Evolutionary conservation across 2,113 vertebrate species (phyloP), one percentile per base, ranked within the genome.

Genomic region (Podilymbus podiceps): DNA sequence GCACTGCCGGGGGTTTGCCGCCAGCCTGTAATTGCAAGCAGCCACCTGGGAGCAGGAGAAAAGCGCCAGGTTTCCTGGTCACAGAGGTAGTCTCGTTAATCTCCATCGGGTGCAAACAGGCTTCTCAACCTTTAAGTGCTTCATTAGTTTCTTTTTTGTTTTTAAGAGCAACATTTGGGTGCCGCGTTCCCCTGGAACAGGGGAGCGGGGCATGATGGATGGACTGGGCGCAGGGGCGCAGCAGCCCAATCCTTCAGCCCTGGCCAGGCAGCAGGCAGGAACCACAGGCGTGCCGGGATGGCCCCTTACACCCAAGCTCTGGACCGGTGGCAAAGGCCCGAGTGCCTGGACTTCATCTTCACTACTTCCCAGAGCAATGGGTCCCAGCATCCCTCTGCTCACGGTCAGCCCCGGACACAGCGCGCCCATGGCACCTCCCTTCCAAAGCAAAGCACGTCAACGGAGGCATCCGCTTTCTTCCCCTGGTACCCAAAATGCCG

Each of bases 91-190:
- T 46, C 56, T 80, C 78, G 2, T 94, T 93, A 83, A 21, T 96
- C 95, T 97, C 93, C 85, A 82, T 79, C 90, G 81, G 64, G 59
- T 86, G 73, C 91, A 93, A 77, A 94, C 19, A 56, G 90, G 72
- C 60, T 72, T 87, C 77, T 97, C 90, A 90, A 89, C 94, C 88
- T 97, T 96, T 93, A 96, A 88, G 77, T 5, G 30, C 49, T 93
- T 96, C 92, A 97, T 96, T 95, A 75, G 89, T 81, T 98, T 89
- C 84, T 69, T 69, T 88, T 96, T 94, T 69, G 75, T 71, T 95
- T 93, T 68, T 62, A 75, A 78, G 89, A 84, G 46, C 79, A 85
- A 73, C 56, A 11, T 79, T 81, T 55, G 85, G 96, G 85, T 77
- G 59, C 95, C 6, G 0, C 0, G 1, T 11, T 89, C 27, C 25